Base-by-base conservation (phyloP, 2,113 vertebrate species). In the Platichthys stellatus region DNA sequence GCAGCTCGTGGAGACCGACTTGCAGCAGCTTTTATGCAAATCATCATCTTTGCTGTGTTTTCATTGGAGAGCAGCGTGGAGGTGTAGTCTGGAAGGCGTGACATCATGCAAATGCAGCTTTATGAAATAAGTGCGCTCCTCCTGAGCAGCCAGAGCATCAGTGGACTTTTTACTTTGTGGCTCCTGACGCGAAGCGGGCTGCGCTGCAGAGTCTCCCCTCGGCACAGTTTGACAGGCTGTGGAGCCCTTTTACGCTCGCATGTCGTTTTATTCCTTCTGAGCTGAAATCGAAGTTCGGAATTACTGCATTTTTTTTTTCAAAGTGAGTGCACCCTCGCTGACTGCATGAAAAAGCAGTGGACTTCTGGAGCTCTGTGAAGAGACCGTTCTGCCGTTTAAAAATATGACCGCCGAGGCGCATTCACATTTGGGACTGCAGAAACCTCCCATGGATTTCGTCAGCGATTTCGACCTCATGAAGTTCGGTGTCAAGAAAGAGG, bases 401-500 rank as follows among this genome's bases (percentile, higher is more conserved):
- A 31, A 31, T 58, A 97, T 98, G 97, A 95, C 95, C 84, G 93
- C 95, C 86, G 97, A 97, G 93, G 93, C 97, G 93, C 95, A 95
- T 77, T 95, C 96, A 86, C 95, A 94, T 88, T 88, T 95, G 86
- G 96, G 95, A 90, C 88, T 94, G 83, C 96, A 96, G 6, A 97
- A 97, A 89, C 94, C 88, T 56, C 94, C 90, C 75, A 96, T 99
- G 96, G 97, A 97, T 95, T 98, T 97, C 95, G 96, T 97, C 94
- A 95, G 94, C 94, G 97, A 98, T 92, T 99, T 97, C 94, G 92
- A 93, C 81, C 64, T 93, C 47, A 96, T 97, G 95, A 98, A 98
- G 96, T 98, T 98, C 87, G 97, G 97, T 89, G 97, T 99, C 77
- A 99, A 99, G 91, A 98, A 98, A 93, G 97, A 99, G 90, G 87